Evolutionary conservation across 2,797 vertebrate species (phyloP), one percentile per base, ranked within the genome.

Genomic region (Pagetopsis macropterus): DNA sequence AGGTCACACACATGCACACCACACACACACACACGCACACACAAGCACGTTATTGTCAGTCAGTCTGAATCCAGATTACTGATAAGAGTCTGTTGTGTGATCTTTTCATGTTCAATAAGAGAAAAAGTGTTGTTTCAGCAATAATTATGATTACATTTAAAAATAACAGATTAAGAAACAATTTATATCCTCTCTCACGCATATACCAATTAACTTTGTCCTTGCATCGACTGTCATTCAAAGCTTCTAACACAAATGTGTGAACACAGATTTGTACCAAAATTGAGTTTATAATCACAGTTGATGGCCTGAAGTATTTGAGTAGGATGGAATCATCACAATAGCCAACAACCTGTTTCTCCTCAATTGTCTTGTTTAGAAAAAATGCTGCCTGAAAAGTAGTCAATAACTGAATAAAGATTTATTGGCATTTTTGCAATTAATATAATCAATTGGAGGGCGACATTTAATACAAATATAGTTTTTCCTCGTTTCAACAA

Each of bases 1-100:
- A 86, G 89, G 84, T 90, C 92, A 87, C 75, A 71, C 73, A 83
- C 84, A 83, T 69, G 68, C 71, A 56, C 57, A 49, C 27, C 21
- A 55, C 51, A 57, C 48, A 61, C 50, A 63, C 57, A 71, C 55
- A 75, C 23, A 3, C 2, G 2, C 23, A 23, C 23, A 23, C 23
- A 23, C 23, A 23, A 2, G 3, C 23, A 23, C 27, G 27, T 27
- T 27, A 27, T 27, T 27, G 27, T 27, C 27, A 27, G 27, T 27
- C 27, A 77, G 61, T 83, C 33, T 37, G 33, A 37, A 37, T 37
- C 33, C 65, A 78, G 70, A 63, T 76, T 72, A 43, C 58, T 69
- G 63, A 64, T 76, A 33, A 66, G 50, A 55, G 60, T 75, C 72
- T 66, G 9, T 27, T 82, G 23, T 23, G n/a, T 12, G 31, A 60